A percentile compares a stretch with the other conserved stretches of the same genome.
These are phyloP conservation scores for Atrina japonica DNA, from an alignment of 2,888 invertebrate genomes.

Conservation along the genomic window DNA sequence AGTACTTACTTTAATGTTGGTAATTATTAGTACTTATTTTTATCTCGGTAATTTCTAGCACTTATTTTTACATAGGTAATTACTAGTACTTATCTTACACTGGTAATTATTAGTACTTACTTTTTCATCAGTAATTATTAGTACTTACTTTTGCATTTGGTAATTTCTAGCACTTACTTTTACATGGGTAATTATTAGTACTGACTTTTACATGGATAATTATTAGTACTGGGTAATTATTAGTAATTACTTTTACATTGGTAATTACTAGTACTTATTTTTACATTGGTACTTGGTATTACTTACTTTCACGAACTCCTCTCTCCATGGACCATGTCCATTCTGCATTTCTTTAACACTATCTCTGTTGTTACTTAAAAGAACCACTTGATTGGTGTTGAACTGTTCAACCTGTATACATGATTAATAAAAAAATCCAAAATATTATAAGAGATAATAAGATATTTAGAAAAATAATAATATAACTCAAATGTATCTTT, in stretches of 20 bases:
- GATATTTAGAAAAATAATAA: too few species aligned
- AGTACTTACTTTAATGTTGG: too few species aligned
- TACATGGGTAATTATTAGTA: too few species aligned
- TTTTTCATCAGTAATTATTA: neutral
- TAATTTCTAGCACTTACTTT: neutral
- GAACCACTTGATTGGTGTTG: conserved; percentile 46
- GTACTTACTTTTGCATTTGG: neutral
- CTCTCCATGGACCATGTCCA: conserved; percentile 56
- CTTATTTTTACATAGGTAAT: too few species aligned
- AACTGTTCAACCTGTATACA: conserved; percentile 79
- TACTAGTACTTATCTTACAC: too few species aligned
- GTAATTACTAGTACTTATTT: neutral
- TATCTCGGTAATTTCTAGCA: neutral
- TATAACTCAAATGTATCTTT: too few species aligned
- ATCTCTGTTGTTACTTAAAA: conserved; percentile 37
- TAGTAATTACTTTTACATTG: too few species aligned
- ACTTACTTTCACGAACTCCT: conserved; percentile 50
- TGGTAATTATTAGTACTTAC: neutral
- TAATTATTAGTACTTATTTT: too few species aligned
- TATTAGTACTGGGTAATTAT: too few species aligned
- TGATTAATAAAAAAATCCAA: neutral
- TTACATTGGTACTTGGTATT: neutral
- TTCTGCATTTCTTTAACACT: conserved; percentile 51
- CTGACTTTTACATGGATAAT: too few species aligned
- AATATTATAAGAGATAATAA: too few species aligned